Conservation (phyloP, 2,113 vertebrate genomes). For the Phainopepla nitens region DNA sequence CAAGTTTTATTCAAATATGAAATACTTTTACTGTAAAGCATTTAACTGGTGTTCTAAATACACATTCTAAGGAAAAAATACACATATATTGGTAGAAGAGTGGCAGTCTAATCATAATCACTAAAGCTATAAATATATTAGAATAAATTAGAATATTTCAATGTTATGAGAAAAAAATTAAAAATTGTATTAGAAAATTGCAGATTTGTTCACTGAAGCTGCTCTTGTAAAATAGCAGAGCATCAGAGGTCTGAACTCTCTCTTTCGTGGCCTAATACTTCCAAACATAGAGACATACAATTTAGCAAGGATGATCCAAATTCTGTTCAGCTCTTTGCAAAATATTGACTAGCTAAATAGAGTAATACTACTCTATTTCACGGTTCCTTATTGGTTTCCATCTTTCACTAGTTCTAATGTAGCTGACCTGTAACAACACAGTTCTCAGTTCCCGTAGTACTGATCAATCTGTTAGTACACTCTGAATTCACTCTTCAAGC, state of each 20-base stretch:
- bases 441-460: background rate
- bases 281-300: background rate
- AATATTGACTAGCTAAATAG: background rate
- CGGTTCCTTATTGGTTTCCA: accelerated
- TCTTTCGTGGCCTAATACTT: background rate
- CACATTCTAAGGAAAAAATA: background rate
- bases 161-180: background rate
- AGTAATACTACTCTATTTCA: background rate
- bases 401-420: background rate
- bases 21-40: background rate
- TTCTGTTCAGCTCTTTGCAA: background rate
- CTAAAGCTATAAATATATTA: background rate
- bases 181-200: background rate
- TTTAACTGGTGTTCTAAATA: background rate
- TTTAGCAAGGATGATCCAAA: background rate
- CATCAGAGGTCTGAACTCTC: accelerated
- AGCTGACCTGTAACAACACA: background rate
- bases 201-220: background rate
- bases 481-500: background rate
- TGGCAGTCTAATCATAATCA: background rate
- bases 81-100: background rate
- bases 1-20: background rate
- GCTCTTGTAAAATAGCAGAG: background rate
- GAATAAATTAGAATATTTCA: background rate
- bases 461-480: background rate